Percentiles rank a stretch among this genome's conserved stretches.
Conservation (phyloP, 2,888 invertebrate species). For the Rhodophaea formosa region DNA sequence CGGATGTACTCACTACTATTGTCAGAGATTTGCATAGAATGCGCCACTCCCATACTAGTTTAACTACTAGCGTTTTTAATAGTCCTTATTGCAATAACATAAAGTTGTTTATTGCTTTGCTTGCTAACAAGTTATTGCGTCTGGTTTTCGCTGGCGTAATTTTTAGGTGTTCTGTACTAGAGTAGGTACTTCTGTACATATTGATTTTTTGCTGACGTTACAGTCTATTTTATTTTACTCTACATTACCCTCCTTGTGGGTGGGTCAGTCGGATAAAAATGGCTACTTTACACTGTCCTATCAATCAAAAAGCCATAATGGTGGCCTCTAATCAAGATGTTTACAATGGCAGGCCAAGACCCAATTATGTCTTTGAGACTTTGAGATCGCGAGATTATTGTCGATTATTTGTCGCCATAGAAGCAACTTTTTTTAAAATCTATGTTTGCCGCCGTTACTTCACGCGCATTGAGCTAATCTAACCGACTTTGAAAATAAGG, state of each 20-base stretch:
- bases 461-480: neutral
- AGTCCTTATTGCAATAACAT: neutral
- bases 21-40: conserved; percentile 44
- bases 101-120: neutral
- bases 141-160: too few species aligned
- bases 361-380: neutral
- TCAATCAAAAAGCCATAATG: neutral
- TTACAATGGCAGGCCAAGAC: neutral
- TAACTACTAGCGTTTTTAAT: neutral
- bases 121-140: too few species aligned
- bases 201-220: too few species aligned
- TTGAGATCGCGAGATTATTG: neutral
- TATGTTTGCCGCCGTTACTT: too few species aligned
- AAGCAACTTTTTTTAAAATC: too few species aligned
- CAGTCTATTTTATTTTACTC: too few species aligned
- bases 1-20: neutral
- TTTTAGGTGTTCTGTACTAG: too few species aligned
- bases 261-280: too few species aligned
- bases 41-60: conserved; percentile 29
- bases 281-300: too few species aligned
- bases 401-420: neutral
- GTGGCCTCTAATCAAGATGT: neutral
- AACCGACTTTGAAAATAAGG: neutral
- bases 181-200: too few species aligned
- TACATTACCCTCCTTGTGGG: too few species aligned